Evolutionary conservation across 2,888 invertebrate genomes (phyloP), one percentile per base, ranked within the genome.

Genomic region (Morpho deidamia): DNA sequence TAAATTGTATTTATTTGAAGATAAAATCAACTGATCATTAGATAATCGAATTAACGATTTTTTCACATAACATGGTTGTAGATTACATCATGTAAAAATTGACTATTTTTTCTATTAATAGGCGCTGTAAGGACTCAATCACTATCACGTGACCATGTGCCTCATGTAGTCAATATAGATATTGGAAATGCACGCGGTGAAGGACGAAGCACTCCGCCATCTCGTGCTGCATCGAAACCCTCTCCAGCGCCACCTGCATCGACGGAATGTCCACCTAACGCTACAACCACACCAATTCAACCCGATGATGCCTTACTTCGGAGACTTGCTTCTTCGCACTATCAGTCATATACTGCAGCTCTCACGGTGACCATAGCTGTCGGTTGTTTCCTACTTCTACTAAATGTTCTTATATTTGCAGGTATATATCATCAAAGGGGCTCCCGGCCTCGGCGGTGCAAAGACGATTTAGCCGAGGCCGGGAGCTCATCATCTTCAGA

Each of bases 281-380:
- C 80, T 7, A 86, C 89, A 0, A 73, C 78, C 0, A 70, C 82
- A 5, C 71, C 86, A 0, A 75, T 90, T 38, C 90, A 91, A 51
- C 83, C 91, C 7, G 93, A 93, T 51, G 94, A 94, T 61, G 94
- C 95, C 59, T 89, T 96, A 3, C 83, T 95, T 44, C 92, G 95
- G 38, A 93, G 95, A 45, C 87, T 95, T 7, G 94, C 95, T n/a
- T 93, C 93, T 9, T 95, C 94, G 56, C 96, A 96, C 70, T 96
- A 96, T 71, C 96, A 96, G 74, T 96, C 95, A 56, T 96, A 97
- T 77, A 96, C 96, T 7, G 96, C 96, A 0, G 97, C 97, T 0
- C 86, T 97, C 11, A 95, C 96, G 7, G 95, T 97, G 33, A 97
- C 97, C 0, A 95, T 96, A 60, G 95, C 95, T 0, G 95, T 96